phyloP scores from a whole-genome alignment of 2,113 vertebrate genomes.

The Corythornis cristatus region DNA sequence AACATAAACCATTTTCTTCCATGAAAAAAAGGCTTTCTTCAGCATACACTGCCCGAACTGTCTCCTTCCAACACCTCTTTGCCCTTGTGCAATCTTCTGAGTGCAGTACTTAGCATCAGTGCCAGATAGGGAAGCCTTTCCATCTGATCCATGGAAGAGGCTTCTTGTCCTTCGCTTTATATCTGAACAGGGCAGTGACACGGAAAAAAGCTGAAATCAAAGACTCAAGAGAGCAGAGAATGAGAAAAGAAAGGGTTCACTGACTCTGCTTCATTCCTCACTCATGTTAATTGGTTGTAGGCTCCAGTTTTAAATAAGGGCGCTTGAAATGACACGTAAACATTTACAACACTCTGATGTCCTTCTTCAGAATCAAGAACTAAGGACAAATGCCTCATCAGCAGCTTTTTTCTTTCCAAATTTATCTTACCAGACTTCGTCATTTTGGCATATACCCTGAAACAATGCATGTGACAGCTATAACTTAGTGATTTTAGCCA shows the following conservation, averaged over 20 bases:
- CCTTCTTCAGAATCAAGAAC: background rate
- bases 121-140: conserved; percentile 19
- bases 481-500: background rate
- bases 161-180: conserved; percentile 27
- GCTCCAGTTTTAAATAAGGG: conserved; percentile 13
- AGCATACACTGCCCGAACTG: background rate
- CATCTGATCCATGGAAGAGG: background rate
- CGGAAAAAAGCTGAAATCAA: conserved; percentile 43
- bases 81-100: conserved; percentile 4
- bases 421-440: background rate
- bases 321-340: background rate
- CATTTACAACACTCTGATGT: background rate
- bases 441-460: background rate
- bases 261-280: background rate
- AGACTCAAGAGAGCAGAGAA: conserved; percentile 38
- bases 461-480: background rate
- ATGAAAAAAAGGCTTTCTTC: background rate
- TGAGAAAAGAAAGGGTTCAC: conserved; percentile 39
- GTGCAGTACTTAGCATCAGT: background rate
- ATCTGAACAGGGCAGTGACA: conserved; percentile 40
- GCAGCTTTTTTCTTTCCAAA: background rate
- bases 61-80: background rate
- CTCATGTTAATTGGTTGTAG: conserved; percentile 25
- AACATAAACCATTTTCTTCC: conserved; percentile 6
- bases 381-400: background rate